Evolutionary conservation across 2,888 invertebrate genomes (phyloP).

Genomic region (Imbricaverruca yamaguchii): DNA sequence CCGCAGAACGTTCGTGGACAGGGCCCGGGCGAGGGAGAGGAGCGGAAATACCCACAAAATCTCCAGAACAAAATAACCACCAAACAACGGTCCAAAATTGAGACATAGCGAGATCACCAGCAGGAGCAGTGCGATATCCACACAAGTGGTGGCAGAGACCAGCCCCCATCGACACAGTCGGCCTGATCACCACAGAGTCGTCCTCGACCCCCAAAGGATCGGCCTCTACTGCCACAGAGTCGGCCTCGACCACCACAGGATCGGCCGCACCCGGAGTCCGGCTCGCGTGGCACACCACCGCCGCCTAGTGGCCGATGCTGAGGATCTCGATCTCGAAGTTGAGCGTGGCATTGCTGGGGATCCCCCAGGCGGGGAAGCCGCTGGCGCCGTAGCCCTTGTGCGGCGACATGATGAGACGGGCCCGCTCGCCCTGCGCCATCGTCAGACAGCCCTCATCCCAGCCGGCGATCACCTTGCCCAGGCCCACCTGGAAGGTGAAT

Average conservation of each 20-base stretch:
- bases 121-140: neutral
- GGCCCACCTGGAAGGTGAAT: slow-evolving; percentile 20
- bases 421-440: neutral
- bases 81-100: neutral
- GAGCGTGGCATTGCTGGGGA: slow-evolving; percentile 17
- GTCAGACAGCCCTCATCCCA: slow-evolving; percentile 22
- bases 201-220: too few relatives aligned
- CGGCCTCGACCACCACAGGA: too few relatives aligned
- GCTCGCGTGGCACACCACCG: too few relatives aligned
- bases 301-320: neutral
- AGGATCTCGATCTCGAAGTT: slow-evolving; percentile 20
- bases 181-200: too few relatives aligned
- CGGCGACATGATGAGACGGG: slow-evolving; percentile 6
- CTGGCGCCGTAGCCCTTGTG: slow-evolving; percentile 16
- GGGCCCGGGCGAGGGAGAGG: too few relatives aligned
- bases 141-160: too few relatives aligned
- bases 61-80: too few relatives aligned
- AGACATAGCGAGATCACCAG: neutral
- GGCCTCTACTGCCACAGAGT: too few relatives aligned
- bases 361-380: slow-evolving; percentile 20
- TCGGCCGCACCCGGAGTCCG: too few relatives aligned
- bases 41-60: too few relatives aligned
- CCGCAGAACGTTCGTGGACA: too few relatives aligned
- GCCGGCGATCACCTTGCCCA: slow-evolving; percentile 19
- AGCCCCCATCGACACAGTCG: too few relatives aligned